Evolutionary conservation across 2,888 invertebrate genomes (phyloP).

Genomic region (Carterocephalus palaemon): DNA sequence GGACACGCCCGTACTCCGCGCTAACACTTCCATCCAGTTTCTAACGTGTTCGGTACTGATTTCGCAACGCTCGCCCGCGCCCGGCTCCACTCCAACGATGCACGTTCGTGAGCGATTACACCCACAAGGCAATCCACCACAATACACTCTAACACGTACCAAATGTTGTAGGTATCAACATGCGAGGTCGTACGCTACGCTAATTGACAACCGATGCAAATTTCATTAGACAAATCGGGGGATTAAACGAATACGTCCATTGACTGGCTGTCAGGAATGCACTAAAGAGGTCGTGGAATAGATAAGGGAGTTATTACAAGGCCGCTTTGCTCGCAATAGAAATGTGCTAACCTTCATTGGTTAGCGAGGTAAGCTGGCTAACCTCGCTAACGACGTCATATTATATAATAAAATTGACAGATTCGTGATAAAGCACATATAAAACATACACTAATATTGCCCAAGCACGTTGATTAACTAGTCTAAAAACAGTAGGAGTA

Average conservation of each 20-base stretch:
- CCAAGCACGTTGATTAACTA: too few relatives aligned
- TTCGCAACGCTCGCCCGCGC: slow-evolving; percentile 61
- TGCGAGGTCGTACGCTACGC: slow-evolving; percentile 38
- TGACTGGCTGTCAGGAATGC: slow-evolving; percentile 5
- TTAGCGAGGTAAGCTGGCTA: slow-evolving; percentile 66
- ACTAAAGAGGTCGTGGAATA: slow-evolving; percentile 35
- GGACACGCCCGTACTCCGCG: slow-evolving; percentile 77
- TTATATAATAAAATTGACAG: slow-evolving; percentile 1
- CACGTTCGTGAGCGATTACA: slow-evolving; percentile 58
- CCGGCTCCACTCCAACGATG: slow-evolving; percentile 61
- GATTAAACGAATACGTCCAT: slow-evolving; percentile 2
- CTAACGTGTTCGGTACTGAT: slow-evolving; percentile 72
- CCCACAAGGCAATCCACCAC: slow-evolving; percentile 51
- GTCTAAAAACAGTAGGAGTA: too few relatives aligned
- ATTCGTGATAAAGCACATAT: not conserved
- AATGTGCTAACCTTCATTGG: slow-evolving; percentile 66
- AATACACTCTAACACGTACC: slow-evolving; percentile 44
- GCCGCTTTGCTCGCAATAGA: slow-evolving; percentile 53
- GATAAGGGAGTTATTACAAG: slow-evolving; percentile 54
- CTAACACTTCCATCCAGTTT: slow-evolving; percentile 78
- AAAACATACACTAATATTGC: too few relatives aligned
- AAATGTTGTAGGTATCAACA: slow-evolving; percentile 39
- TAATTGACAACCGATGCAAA: slow-evolving; percentile 20
- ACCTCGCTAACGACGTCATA: slow-evolving; percentile 34
- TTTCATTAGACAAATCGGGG: slow-evolving; percentile 15